Conservation (phyloP, 2,888 invertebrate species). For the Gonocerus acuteangulatus region DNA sequence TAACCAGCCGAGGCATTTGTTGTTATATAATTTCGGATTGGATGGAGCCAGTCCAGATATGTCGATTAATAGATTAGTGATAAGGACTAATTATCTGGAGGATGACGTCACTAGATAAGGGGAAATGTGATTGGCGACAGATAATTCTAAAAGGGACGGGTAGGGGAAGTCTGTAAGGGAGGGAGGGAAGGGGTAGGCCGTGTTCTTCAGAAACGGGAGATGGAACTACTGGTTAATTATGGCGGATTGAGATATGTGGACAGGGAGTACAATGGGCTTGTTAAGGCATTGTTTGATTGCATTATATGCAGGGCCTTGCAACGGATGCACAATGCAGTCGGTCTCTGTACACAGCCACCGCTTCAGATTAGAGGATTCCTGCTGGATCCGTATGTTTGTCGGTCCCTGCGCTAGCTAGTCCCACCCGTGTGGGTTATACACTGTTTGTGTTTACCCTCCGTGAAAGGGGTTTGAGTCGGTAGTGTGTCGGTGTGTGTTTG, state of each 20-base stretch:
- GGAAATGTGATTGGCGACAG: too few relatives aligned
- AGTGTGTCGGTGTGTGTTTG: too few relatives aligned
- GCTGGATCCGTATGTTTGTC: constrained; percentile 12
- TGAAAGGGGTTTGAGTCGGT: background rate
- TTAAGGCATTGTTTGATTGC: constrained; percentile 33
- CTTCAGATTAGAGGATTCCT: constrained; percentile 28
- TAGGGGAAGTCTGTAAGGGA: background rate
- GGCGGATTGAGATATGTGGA: constrained; percentile 26
- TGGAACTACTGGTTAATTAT: constrained; percentile 15
- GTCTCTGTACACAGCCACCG: constrained; percentile 20
- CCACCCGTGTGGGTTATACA: background rate
- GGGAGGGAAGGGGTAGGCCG: background rate
- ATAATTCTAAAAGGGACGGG: background rate
- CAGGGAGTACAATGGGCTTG: constrained; percentile 23
- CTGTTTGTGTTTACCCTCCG: background rate
- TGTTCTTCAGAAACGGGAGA: constrained; percentile 13
- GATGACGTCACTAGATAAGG: too few relatives aligned
- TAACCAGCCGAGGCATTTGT: too few relatives aligned
- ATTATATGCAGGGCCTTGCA: constrained; percentile 20
- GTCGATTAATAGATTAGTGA: too few relatives aligned
- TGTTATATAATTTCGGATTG: too few relatives aligned
- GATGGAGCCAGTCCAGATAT: too few relatives aligned
- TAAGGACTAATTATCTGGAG: too few relatives aligned
- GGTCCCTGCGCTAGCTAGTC: background rate
- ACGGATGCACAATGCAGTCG: constrained; percentile 16